These are phyloP conservation scores for Drosophila pruinosa DNA, from an alignment of 1,140 invertebrate genomes.

Conservation along the genomic window DNA sequence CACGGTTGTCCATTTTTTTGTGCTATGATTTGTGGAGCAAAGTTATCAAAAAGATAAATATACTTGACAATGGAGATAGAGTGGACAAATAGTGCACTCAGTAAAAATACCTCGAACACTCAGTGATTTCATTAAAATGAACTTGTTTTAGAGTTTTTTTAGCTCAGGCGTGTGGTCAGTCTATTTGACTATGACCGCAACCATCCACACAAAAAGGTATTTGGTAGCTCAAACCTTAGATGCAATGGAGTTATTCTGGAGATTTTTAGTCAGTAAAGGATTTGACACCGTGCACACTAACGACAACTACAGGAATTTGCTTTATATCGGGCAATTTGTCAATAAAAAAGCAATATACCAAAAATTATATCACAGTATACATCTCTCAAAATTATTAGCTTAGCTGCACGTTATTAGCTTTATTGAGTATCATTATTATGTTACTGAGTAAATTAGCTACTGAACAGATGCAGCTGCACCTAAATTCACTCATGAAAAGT, in stretches of 20 bases:
- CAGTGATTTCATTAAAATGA: conserved; percentile 38
- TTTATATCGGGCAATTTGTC: background rate
- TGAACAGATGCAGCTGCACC: no score
- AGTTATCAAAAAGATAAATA: conserved; percentile 60
- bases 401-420: no score
- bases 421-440: no score
- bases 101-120: conserved; percentile 32
- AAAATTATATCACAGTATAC: no score
- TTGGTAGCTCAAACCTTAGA: conserved; percentile 5
- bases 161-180: conserved; percentile 37
- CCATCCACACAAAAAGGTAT: conserved; percentile 29
- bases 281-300: no score
- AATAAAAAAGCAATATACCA: no score
- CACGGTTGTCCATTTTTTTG: conserved; percentile 72
- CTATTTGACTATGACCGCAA: conserved; percentile 41
- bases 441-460: no score
- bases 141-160: conserved; percentile 31
- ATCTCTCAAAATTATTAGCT: no score
- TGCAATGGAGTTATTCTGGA: conserved; percentile 17
- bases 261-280: background rate
- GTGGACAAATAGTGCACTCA: conserved; percentile 7
- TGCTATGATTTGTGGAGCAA: conserved; percentile 71
- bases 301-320: no score
- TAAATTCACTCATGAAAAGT: no score
- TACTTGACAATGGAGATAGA: background rate